These are phyloP conservation scores for Lysandra coridon DNA, from an alignment of 2,888 invertebrate species.

Conservation along the genomic window DNA sequence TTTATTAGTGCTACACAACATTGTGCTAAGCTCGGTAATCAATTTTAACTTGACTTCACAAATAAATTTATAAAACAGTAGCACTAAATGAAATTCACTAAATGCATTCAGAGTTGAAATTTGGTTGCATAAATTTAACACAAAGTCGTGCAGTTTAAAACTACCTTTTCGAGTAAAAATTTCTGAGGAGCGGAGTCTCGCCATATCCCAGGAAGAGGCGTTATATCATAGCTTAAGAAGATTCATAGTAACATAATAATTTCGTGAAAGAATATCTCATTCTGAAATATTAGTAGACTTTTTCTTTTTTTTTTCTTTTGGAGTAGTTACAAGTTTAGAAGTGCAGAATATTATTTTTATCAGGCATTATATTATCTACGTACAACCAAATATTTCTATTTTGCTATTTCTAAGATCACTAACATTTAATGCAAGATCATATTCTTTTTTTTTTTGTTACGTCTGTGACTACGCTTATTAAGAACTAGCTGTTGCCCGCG, in stretches of 20 bases:
- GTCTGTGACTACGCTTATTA: no score
- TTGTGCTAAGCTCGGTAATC: conserved; percentile 3
- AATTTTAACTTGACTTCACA: conserved; percentile 19
- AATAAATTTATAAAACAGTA: conserved; percentile 17
- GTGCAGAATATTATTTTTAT: no score
- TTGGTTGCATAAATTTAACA: conserved; percentile 34
- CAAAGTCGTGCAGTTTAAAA: conserved; percentile 33
- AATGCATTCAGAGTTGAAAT: conserved; percentile 32
- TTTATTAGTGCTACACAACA: neutral
- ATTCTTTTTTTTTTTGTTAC: no score
- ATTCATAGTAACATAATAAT: conserved; percentile 12
- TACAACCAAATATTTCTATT: no score
- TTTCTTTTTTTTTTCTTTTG: neutral
- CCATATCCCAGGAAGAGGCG: conserved; percentile 8
- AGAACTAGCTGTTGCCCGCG: no score
- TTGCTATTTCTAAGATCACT: no score
- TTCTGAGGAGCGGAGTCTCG: conserved; percentile 36
- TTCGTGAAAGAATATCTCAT: conserved; percentile 3
- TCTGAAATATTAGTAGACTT: neutral
- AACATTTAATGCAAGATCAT: no score
- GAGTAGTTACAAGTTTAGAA: neutral
- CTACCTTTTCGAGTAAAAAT: conserved; percentile 42
- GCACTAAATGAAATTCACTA: conserved; percentile 26
- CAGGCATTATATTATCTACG: no score
- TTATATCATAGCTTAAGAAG: conserved; percentile 23